Evolutionary conservation across 2,888 invertebrate species (phyloP), one percentile per base, ranked within the genome.

Genomic region (Drosophila kambysellisi): DNA sequence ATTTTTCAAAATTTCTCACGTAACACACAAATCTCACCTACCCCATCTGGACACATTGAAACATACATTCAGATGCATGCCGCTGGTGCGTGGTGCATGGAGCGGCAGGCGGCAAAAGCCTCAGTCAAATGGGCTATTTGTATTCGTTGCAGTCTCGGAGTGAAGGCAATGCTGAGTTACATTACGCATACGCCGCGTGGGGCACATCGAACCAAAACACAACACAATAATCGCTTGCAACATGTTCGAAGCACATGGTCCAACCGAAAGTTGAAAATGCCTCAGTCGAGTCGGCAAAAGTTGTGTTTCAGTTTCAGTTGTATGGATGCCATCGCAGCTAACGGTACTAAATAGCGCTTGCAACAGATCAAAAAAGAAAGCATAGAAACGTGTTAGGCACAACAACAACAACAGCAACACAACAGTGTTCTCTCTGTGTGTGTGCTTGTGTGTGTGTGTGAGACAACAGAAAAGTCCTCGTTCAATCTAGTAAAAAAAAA

Each of bases 311-410:
- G 43, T 59, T 65, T 81, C 76, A 90, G 90, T 90, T 89, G 82
- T 83, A 75, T 85, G 81, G 81, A 87, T 90, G 81, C 82, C 74
- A 80, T 70, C 81, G 80, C 72, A 83, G 82, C 76, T 81, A 84
- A 82, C 84, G 91, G 89, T 90, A 85, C 83, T 41, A 46, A 25
- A 67, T 17, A 64, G 69, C 82, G 79, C 71, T 72, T 68, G 73
- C n/a, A 57, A 17, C 2, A 41, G 20, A 59, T 48, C 20, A 46
- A 43, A 35, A 56, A 67, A 50, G 7, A 56, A 67, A 50, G 7
- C 56, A 63, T 48, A 57, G 54, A 70, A 70, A 60, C 79, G 71
- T 78, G 63, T 71, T 74, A 51, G 30, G 62, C 70, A 68, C 59
- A 74, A 83, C 33, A 78, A 73, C 61, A 79, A 83, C 33, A 25